Evolutionary conservation across 2,888 invertebrate genomes (phyloP).

Genomic region (Trachelus stipa): DNA sequence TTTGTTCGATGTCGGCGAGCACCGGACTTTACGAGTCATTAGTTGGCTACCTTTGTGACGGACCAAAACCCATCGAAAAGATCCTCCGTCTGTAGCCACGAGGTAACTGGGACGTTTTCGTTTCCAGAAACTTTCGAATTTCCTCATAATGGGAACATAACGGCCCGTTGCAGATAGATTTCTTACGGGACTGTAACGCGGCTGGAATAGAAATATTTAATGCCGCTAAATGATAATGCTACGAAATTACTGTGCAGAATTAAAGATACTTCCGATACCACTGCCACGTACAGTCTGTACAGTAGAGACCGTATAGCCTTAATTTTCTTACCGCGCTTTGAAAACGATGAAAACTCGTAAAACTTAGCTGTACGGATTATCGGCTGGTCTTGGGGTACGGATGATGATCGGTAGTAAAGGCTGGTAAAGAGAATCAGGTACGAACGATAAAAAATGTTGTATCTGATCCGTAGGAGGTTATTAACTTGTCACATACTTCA

Average conservation of each 20-base stretch:
- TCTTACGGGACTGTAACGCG: neutral
- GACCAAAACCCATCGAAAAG: neutral
- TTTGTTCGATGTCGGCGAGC: conserved; percentile 23
- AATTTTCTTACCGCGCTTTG: neutral
- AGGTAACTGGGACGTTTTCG: neutral
- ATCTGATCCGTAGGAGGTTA: conserved; percentile 45
- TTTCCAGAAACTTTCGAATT: neutral
- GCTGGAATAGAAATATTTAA: neutral
- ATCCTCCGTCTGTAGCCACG: neutral
- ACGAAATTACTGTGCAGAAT: neutral
- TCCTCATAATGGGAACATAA: neutral
- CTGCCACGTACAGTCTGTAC: neutral
- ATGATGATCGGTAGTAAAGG: neutral
- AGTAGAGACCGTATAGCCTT: neutral
- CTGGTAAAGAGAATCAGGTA: conserved; percentile 6
- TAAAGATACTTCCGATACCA: neutral
- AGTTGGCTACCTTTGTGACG: neutral
- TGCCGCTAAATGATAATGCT: neutral
- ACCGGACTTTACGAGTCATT: conserved; percentile 19
- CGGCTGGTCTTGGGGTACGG: neutral
- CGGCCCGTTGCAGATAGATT: neutral
- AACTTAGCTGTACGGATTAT: neutral
- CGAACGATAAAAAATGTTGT: conserved; percentile 39
- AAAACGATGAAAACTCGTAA: neutral
- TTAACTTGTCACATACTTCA: conserved; percentile 47